A percentile compares a stretch with the other conserved stretches of the same genome.
Evolutionary conservation across 2,888 invertebrate species (phyloP).

Genomic region (Harpalus rubripes): DNA sequence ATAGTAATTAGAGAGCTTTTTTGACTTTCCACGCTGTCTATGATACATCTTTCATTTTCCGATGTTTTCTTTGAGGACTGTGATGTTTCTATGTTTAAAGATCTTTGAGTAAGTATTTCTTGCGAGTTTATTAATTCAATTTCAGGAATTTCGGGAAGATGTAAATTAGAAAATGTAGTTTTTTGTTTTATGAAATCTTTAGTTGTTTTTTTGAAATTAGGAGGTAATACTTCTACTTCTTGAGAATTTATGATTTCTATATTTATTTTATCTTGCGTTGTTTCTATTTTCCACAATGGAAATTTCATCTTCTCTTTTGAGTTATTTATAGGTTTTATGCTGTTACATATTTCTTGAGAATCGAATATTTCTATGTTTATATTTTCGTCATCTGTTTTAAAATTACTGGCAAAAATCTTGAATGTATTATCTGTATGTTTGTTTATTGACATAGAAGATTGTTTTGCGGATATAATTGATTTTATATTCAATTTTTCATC

Average conservation of each 20-base stretch:
- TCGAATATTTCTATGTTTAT: slow-evolving; percentile 28
- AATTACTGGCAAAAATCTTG: background rate
- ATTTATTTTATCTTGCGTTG: slow-evolving; percentile 9
- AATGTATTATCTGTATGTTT: slow-evolving; percentile 6
- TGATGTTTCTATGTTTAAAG: slow-evolving; percentile 36
- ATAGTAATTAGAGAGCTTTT: slow-evolving; percentile 34
- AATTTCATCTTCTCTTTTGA: background rate
- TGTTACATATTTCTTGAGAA: slow-evolving; percentile 25
- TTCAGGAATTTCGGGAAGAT: slow-evolving; percentile 1
- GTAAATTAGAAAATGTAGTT: slow-evolving; percentile 9
- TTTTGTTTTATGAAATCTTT: background rate
- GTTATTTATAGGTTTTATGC: background rate
- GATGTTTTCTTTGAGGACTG: slow-evolving; percentile 33
- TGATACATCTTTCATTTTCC: slow-evolving; percentile 24
- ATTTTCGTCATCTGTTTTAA: slow-evolving; percentile 3
- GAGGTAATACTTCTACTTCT: background rate
- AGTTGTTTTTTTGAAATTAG: background rate
- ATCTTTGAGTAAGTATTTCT: slow-evolving; percentile 47
- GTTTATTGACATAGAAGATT: background rate
- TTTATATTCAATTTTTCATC: background rate
- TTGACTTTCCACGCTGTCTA: slow-evolving; percentile 45
- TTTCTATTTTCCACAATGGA: slow-evolving; percentile 4
- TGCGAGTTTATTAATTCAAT: slow-evolving; percentile 58
- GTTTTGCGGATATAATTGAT: background rate
- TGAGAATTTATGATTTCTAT: slow-evolving; percentile 47